A percentile compares a stretch with the other conserved stretches of the same genome.
These are phyloP conservation scores for Globicephala melas DNA, from an alignment of 2,113 vertebrate genomes.

Conservation along the genomic window DNA sequence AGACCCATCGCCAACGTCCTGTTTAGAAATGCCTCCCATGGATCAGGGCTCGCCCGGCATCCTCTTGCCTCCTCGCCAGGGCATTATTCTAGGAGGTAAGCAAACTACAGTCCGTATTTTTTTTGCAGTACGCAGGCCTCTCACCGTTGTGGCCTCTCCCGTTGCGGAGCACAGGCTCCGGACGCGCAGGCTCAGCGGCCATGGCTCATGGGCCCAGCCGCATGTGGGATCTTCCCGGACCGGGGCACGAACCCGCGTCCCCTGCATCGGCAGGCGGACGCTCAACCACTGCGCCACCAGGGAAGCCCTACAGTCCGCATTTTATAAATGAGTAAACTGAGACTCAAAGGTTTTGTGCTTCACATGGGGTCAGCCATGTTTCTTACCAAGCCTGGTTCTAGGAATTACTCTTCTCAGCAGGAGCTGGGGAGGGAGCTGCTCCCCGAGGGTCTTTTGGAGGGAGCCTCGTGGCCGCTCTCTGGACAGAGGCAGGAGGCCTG, in stretches of 20 bases:
- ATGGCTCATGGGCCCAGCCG: no score
- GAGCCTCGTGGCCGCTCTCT: neutral
- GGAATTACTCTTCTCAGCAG: neutral
- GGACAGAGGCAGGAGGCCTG: neutral
- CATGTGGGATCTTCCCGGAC: no score
- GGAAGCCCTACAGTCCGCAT: rapidly evolving
- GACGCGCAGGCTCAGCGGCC: no score
- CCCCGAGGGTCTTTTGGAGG: rapidly evolving
- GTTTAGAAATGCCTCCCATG: rapidly evolving
- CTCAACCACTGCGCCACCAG: no score
- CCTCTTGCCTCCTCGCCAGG: neutral
- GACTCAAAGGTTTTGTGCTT: neutral
- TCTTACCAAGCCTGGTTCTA: neutral
- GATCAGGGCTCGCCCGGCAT: rapidly evolving
- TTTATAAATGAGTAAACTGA: neutral
- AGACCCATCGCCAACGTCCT: neutral
- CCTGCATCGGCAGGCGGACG: no score
- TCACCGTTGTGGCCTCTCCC: no score
- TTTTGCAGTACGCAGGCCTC: no score
- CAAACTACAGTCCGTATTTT: rapidly evolving
- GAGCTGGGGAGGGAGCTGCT: no score
- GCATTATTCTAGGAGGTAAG: rapidly evolving
- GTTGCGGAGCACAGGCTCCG: no score
- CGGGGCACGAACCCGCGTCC: no score
- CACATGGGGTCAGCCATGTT: neutral